phyloP scores from a whole-genome alignment of 2,113 vertebrate genomes.

The Heptranchias perlo region DNA sequence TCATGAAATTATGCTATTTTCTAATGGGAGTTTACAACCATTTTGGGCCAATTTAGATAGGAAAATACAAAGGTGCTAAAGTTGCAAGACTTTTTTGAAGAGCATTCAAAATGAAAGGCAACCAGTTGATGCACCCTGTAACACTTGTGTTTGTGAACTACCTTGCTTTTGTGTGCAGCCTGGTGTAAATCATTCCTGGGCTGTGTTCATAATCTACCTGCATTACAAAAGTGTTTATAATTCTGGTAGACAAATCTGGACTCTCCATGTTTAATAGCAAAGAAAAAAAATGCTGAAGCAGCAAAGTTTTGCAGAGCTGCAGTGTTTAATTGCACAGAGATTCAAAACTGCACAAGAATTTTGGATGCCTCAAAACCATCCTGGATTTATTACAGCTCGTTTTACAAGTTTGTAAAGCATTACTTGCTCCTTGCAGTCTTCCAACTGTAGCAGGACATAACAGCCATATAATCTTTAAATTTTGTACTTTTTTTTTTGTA shows the following conservation, averaged over 20 bases:
- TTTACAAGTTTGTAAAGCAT: background rate
- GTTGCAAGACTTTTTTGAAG: background rate
- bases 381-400: background rate
- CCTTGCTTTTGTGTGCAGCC: background rate
- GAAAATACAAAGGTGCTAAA: background rate
- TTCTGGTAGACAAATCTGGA: background rate
- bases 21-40: background rate
- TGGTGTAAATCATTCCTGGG: background rate
- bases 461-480: background rate
- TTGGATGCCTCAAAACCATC: background rate
- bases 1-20: background rate
- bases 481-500: slow-evolving; percentile 29
- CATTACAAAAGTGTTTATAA: background rate
- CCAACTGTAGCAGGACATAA: background rate
- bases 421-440: background rate
- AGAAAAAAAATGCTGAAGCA: background rate
- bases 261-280: background rate
- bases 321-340: background rate
- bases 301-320: background rate
- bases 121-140: background rate
- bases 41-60: background rate
- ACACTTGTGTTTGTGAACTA: background rate
- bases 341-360: background rate
- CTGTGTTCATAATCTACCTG: background rate
- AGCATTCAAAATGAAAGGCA: background rate